phyloP scores from a whole-genome alignment of 1,140 invertebrate species.

The Tenebrio molitor region DNA sequence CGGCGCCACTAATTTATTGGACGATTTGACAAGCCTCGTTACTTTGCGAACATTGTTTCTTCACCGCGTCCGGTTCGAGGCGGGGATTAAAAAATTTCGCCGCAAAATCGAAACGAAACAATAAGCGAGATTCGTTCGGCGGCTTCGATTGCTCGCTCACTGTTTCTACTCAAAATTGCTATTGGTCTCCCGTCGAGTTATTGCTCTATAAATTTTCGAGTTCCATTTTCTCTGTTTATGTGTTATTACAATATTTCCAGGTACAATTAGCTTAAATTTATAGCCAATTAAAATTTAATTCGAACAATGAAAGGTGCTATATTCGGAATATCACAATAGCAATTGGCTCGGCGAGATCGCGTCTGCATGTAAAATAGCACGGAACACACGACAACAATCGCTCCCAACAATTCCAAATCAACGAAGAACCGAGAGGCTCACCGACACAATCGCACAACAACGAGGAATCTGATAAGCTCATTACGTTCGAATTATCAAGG shows the following conservation, averaged over 20 bases:
- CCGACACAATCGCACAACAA: too few relatives aligned
- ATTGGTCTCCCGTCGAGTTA: constrained; percentile 44
- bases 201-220: constrained; percentile 50
- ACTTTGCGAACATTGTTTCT: constrained; percentile 47
- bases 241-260: constrained; percentile 54
- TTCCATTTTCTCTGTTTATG: constrained; percentile 50
- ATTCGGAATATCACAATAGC: constrained; percentile 48
- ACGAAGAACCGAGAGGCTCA: too few relatives aligned
- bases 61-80: too few relatives aligned
- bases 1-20: constrained; percentile 48
- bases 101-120: constrained; percentile 10
- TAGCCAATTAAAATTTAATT: constrained; percentile 55
- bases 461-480: too few relatives aligned
- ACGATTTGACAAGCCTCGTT: constrained; percentile 49
- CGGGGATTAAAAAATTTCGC: too few relatives aligned
- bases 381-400: background rate
- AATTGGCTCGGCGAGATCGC: constrained; percentile 15
- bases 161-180: background rate
- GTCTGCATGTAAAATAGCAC: constrained; percentile 19
- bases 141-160: background rate
- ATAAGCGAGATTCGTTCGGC: background rate
- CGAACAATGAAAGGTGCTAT: constrained; percentile 50
- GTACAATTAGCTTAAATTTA: constrained; percentile 54
- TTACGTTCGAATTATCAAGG: too few relatives aligned
- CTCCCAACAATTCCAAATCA: too few relatives aligned